phyloP scores from a whole-genome alignment of 2,113 vertebrate genomes.

The Hemiscyllium ocellatum region DNA sequence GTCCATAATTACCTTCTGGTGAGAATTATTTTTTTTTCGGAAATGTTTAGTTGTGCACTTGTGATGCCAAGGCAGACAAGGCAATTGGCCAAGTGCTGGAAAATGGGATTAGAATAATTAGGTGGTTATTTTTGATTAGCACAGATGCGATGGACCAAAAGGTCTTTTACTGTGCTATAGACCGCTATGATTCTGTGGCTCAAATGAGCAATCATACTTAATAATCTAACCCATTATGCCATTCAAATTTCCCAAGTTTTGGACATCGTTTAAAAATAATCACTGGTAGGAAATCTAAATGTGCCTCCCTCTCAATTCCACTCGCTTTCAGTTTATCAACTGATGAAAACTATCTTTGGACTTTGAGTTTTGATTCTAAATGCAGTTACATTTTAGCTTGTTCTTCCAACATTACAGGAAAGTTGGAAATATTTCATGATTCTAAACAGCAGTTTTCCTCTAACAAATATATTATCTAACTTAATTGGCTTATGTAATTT shows the following conservation, averaged over 20 bases:
- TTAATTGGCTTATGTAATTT: not conserved
- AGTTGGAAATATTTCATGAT: not conserved
- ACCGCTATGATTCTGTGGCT: not conserved
- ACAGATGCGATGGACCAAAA: too few species aligned
- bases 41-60: too few species aligned
- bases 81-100: too few species aligned
- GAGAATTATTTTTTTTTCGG: not conserved
- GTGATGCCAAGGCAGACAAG: too few species aligned
- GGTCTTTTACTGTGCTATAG: too few species aligned
- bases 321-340: not conserved
- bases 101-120: too few species aligned
- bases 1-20: not conserved
- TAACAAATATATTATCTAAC: not conserved
- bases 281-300: not conserved
- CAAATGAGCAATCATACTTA: not conserved
- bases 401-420: not conserved
- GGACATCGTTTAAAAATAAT: not conserved
- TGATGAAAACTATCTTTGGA: not conserved
- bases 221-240: not conserved
- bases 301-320: not conserved
- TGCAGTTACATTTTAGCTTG: not conserved
- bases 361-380: not conserved
- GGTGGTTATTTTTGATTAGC: too few species aligned
- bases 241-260: not conserved
- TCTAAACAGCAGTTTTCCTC: not conserved